Conservation (phyloP, 2,113 vertebrate species). For the Petrocephalus zakoni region DNA sequence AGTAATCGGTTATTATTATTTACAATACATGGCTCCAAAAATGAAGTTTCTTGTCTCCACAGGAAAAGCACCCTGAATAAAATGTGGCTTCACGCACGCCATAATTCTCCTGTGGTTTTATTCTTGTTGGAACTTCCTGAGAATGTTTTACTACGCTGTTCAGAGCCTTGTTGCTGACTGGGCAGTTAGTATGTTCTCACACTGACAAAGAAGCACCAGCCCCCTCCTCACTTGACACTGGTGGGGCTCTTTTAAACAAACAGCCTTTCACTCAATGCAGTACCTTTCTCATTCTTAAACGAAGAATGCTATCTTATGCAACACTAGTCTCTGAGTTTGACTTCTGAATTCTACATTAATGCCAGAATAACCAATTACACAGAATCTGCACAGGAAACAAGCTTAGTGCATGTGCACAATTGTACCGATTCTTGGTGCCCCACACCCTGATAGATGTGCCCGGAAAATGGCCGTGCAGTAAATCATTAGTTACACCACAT, state of each 20-base stretch:
- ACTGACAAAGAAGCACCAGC: background rate
- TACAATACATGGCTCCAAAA: background rate
- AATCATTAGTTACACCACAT: background rate
- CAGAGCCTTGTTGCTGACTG: conserved; percentile 28
- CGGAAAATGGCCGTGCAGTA: background rate
- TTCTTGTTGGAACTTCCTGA: conserved; percentile 20
- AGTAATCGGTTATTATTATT: background rate
- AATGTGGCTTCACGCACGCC: background rate
- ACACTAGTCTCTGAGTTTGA: background rate
- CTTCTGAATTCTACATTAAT: background rate
- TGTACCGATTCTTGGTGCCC: background rate
- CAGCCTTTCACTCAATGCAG: background rate
- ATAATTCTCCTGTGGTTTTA: background rate
- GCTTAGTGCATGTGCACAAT: background rate
- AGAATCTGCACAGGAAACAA: background rate
- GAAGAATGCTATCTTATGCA: background rate
- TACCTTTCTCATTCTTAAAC: background rate
- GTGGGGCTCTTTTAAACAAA: conserved; percentile 10
- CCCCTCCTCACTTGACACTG: conserved; percentile 12
- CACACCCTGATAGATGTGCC: background rate
- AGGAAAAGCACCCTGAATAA: background rate
- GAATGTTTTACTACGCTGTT: conserved; percentile 26
- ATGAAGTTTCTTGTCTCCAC: background rate
- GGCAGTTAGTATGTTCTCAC: background rate
- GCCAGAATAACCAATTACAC: background rate